Evolutionary conservation across 2,888 invertebrate species (phyloP), one percentile per base, ranked within the genome.

Genomic region (Pegoplata infirma): DNA sequence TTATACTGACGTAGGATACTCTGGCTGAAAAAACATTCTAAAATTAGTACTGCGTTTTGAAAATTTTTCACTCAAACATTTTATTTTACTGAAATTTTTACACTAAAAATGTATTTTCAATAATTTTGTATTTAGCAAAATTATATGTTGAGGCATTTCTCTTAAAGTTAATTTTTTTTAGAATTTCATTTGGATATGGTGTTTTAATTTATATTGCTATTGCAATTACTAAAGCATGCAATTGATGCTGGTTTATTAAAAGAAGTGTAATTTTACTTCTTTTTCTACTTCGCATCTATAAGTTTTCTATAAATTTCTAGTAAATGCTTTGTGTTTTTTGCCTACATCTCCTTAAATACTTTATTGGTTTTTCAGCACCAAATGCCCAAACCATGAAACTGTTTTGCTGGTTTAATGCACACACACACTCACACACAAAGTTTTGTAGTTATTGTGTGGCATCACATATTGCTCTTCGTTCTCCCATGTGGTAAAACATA

Each of bases 161-260:
- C 25, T 25, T 6, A 32, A 8, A 32, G 10, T 32, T 32, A 2
- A 2, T 32, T 32, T 5, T 32, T 32, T 32, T 32, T 10, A n/a
- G n/a, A 32, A 32, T 32, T 32, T 40, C n/a, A n/a, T 40, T 14
- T 40, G 12, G 36, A 12, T n/a, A 40, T 12, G 12, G 36, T 40
- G 36, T 40, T n/a, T 5, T n/a, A 40, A 12, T 12, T 8, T 32
- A n/a, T 40, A 58, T 36, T 64, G 63, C 58, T 51, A 40, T 58
- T 51, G 53, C 77, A 78, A 78, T 78, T 78, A 73, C 73, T 32
- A 58, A 73, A 66, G 63, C 77, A 69, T 68, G 73, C 77, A 78
- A 78, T 78, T 73, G 78, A 66, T 78, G 78, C 64, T 64, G 74
- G 51, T 67, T 76, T 71, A 58, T 72, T 66, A 64, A 77, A 59